Evolutionary conservation across 2,888 invertebrate genomes (phyloP).

Genomic region (Sesia bembeciformis): DNA sequence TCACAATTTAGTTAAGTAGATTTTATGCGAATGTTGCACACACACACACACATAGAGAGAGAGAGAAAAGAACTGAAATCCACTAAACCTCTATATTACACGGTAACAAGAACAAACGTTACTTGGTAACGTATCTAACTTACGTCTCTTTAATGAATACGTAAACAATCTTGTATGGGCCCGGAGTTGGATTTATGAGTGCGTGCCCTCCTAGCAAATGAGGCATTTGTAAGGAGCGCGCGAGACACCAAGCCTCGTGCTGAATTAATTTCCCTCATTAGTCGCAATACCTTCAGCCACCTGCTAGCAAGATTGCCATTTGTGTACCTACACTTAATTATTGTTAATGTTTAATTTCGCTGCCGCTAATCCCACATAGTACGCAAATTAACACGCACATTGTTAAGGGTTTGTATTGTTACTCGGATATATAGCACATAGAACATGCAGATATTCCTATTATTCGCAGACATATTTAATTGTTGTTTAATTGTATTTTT

Average conservation of each 20-base stretch:
- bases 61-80: too few relatives aligned
- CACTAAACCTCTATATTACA: too few relatives aligned
- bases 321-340: conserved; percentile 21
- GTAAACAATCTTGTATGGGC: conserved; percentile 32
- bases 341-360: conserved; percentile 8
- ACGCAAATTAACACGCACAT: not conserved
- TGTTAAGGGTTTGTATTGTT: not conserved
- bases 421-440: not conserved
- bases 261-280: conserved; percentile 31
- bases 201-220: conserved; percentile 28
- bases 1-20: too few relatives aligned
- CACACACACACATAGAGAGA: too few relatives aligned
- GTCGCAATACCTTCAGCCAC: conserved; percentile 18
- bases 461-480: too few relatives aligned
- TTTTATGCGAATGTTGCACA: too few relatives aligned
- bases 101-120: not conserved
- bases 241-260: conserved; percentile 2
- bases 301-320: conserved; percentile 12
- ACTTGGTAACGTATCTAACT: conserved; percentile 1
- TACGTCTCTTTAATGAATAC: conserved; percentile 30
- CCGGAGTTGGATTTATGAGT: conserved; percentile 27
- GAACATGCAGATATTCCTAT: not conserved
- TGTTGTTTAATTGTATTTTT: too few relatives aligned
- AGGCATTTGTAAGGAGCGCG: conserved; percentile 7
- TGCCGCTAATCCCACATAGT: not conserved